Percentiles rank a stretch among this genome's conserved stretches.
Evolutionary conservation across 2,113 vertebrate genomes (phyloP).

Genomic region (Leuciscus idus): DNA sequence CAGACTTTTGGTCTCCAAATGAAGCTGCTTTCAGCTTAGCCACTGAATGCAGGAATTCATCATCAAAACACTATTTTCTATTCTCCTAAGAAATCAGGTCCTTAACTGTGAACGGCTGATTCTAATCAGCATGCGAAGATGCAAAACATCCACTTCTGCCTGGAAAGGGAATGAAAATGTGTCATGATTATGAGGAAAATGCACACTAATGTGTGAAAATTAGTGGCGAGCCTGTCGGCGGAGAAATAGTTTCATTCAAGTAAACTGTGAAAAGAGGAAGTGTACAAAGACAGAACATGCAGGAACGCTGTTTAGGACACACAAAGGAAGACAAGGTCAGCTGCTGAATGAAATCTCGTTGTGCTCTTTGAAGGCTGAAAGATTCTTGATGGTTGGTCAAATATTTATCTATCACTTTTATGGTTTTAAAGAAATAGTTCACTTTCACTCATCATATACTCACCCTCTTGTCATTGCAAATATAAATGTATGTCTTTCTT

Average conservation of each 20-base stretch:
- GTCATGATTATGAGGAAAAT: conserved; percentile 30
- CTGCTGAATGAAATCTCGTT: background rate
- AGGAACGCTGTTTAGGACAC: background rate
- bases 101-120: conserved; percentile 22
- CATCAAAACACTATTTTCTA: background rate
- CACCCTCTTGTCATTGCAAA: background rate
- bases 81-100: conserved; percentile 18
- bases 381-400: background rate
- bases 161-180: conserved; percentile 20
- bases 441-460: background rate
- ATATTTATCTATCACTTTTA: background rate
- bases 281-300: background rate
- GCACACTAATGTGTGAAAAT: conserved; percentile 3
- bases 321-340: conserved; percentile 20
- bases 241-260: conserved; percentile 8
- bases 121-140: conserved; percentile 24
- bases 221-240: background rate
- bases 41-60: conserved; percentile 7
- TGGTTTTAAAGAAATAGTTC: background rate
- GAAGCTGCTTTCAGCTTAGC: conserved; percentile 15
- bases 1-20: background rate
- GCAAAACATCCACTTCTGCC: conserved; percentile 10
- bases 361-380: background rate
- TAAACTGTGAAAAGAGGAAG: conserved; percentile 19
- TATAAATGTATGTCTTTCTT: background rate